Base-by-base conservation (phyloP, 23 tunicate species). In the Halocynthia aurantium region DNA sequence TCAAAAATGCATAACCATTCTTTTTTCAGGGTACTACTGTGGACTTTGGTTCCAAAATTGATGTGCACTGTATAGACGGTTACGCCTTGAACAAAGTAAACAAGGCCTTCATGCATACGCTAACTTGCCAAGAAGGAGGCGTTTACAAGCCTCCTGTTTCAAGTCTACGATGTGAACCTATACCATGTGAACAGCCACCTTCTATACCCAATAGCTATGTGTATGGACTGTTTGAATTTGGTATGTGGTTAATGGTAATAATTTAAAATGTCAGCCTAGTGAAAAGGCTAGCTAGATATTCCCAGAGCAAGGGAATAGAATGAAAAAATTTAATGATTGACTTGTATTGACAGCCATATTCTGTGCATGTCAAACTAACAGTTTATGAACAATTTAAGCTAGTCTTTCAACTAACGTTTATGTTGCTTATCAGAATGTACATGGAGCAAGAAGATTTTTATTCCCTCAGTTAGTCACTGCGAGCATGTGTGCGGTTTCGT, bases 61-160 rank as follows among this genome's bases (percentile, higher is more conserved):
- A 65, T 20, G 70, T 65, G 31, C 31, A 65, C 19, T 65, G 70
- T 65, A 49, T 20, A 9, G 70, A 65, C 6, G 70, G 70, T 10
- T 65, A 65, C 31, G 49, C 22, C 10, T 15, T 65, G 31, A 49
- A 65, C 31, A 58, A 58, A 58, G 6, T 49, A 5, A 49, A 15
- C 31, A 65, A 65, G 31, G 70, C 70, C 22, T 10, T 49, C 5
- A 11, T 65, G 19, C 22, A 65, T 9, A 8, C n/a, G 53, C 10
- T 80, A 8, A 55, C 62, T 10, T 80, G 84, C 67, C 50, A 10
- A n/a, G 77, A 80, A 18, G n/a, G 15, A 10, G 84, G 77, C 8
- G 18, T 53, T 10, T 53, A 69, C 19, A 53, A 50, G 11, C 84
- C 84, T 40, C 76, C 76, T 55, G 52, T 53, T 21, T 18, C 61